Conservation (phyloP, 2,113 vertebrate species). For the Xenotilapia caudafasciata region DNA sequence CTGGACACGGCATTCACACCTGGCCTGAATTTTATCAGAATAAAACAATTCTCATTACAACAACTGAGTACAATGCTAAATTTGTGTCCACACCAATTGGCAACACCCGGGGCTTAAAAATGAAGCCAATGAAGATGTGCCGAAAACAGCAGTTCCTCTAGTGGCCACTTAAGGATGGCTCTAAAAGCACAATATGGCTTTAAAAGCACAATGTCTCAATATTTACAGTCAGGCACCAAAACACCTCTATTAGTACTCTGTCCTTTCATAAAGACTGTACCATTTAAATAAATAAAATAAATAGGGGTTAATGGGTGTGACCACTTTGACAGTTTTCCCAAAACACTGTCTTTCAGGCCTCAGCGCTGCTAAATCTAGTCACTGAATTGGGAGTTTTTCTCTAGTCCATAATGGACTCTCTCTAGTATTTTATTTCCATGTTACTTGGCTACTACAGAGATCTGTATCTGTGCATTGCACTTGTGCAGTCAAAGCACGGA, state of each 20-base stretch:
- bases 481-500: not conserved
- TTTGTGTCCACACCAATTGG: not conserved
- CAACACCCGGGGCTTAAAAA: not conserved
- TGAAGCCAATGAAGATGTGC: not conserved
- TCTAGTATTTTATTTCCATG: not conserved
- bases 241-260: not conserved
- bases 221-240: not conserved
- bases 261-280: not conserved
- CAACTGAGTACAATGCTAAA: not conserved
- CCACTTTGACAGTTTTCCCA: not conserved
- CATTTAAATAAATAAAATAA: not conserved
- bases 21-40: not conserved
- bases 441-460: not conserved
- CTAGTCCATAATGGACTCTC: not conserved
- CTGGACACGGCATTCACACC: not conserved
- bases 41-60: not conserved
- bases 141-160: not conserved
- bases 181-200: not conserved
- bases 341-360: not conserved
- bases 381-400: accelerated
- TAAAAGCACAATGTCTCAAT: not conserved
- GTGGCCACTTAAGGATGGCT: not conserved
- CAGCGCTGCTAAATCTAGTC: not conserved
- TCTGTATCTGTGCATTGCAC: not conserved
- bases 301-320: not conserved